Evolutionary conservation across 2,888 invertebrate genomes (phyloP).

Genomic region (Pseudoips prasinana): DNA sequence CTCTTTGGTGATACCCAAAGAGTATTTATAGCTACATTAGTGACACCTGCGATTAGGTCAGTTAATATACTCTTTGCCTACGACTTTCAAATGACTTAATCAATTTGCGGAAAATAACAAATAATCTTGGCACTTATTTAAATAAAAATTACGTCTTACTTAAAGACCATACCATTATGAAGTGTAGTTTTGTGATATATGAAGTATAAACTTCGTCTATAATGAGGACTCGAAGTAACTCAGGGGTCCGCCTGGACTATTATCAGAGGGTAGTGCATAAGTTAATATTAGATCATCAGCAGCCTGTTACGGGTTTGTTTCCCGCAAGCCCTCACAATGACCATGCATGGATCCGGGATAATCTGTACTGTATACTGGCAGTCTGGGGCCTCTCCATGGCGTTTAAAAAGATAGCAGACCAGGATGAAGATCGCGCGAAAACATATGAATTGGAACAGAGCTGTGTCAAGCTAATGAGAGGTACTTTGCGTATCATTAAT

Average conservation of each 20-base stretch:
- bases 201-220: constrained; percentile 27
- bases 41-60: constrained; percentile 45
- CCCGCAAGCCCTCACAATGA: constrained; percentile 93
- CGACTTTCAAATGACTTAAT: constrained; percentile 70
- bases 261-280: constrained; percentile 97
- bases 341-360: constrained; percentile 99
- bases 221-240: constrained; percentile 94
- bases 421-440: constrained; percentile 98
- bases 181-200: not conserved
- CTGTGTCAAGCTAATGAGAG: constrained; percentile 93
- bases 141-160: no score
- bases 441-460: constrained; percentile 98
- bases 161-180: no score
- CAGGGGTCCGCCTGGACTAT: constrained; percentile 96
- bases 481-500: constrained; percentile 41
- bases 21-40: no score
- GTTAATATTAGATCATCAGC: constrained; percentile 95
- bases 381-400: constrained; percentile 99
- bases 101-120: constrained; percentile 1
- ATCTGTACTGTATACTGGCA: constrained; percentile 97
- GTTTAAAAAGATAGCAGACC: constrained; percentile 99
- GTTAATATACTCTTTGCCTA: no score
- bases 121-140: not conserved
- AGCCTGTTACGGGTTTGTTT: constrained; percentile 98
- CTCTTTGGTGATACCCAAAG: no score